Conservation (phyloP, 1,140 invertebrate species). For the Brachionus rotundiformis region DNA sequence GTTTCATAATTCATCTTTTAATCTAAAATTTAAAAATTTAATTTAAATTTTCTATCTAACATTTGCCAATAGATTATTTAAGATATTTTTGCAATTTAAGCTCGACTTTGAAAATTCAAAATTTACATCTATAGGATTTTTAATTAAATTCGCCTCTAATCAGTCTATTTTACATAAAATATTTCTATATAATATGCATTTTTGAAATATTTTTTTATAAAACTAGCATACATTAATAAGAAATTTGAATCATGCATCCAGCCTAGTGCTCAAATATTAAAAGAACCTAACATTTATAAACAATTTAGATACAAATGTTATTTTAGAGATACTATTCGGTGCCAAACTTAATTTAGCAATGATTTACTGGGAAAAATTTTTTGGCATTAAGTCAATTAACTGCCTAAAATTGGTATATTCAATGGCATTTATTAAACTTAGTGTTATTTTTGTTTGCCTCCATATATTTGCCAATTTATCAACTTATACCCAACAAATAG, state of each 20-base stretch:
- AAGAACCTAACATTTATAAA: slow-evolving; percentile 28
- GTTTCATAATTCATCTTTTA: slow-evolving; percentile 24
- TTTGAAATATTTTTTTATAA: slow-evolving; percentile 13
- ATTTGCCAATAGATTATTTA: background rate
- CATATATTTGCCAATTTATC: slow-evolving; percentile 3
- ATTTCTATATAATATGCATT: slow-evolving; percentile 3
- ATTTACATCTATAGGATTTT: slow-evolving; percentile 16
- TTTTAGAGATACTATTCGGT: background rate
- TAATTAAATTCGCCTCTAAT: slow-evolving; percentile 16
- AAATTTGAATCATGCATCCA: background rate
- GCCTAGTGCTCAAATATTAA: background rate
- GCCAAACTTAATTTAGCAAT: background rate
- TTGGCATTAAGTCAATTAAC: slow-evolving; percentile 23
- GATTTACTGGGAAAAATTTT: background rate
- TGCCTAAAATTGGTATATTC: slow-evolving; percentile 24
- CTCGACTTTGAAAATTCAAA: background rate
- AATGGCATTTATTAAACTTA: slow-evolving; percentile 17
- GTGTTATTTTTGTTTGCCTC: background rate
- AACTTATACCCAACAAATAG: slow-evolving; percentile 14
- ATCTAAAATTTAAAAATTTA: background rate
- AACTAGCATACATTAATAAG: slow-evolving; percentile 20
- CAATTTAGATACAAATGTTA: slow-evolving; percentile 15
- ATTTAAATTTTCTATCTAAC: background rate
- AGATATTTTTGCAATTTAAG: slow-evolving; percentile 16
- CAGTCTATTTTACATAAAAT: slow-evolving; percentile 28